Evolutionary conservation across 2,113 vertebrate species (phyloP).

Genomic region (Ia io): DNA sequence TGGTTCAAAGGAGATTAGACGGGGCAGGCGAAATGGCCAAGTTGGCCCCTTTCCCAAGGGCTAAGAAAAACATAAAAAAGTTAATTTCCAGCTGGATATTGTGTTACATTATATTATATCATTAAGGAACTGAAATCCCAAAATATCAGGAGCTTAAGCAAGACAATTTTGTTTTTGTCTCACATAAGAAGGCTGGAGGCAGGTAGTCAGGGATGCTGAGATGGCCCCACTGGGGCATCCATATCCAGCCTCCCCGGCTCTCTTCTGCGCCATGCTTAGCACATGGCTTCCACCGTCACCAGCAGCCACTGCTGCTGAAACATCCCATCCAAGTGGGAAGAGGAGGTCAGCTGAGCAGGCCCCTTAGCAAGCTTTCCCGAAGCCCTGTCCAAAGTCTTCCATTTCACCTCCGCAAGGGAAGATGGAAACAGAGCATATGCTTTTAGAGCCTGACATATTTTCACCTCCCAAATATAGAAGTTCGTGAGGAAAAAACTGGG

Average conservation of each 20-base stretch:
- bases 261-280: background rate
- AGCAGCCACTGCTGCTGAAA: background rate
- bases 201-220: background rate
- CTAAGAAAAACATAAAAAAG: background rate
- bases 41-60: background rate
- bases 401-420: background rate
- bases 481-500: background rate
- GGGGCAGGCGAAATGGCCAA: background rate
- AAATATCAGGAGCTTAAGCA: background rate
- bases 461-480: background rate
- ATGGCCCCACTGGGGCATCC: fast-evolving
- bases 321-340: background rate
- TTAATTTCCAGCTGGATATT: background rate
- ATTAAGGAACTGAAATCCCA: background rate
- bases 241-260: background rate
- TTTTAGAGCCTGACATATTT: background rate
- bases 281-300: background rate
- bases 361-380: background rate
- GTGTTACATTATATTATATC: background rate
- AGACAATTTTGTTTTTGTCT: background rate
- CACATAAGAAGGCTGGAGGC: background rate
- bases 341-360: background rate
- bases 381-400: background rate
- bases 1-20: background rate
- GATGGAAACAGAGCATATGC: background rate